A percentile compares a stretch with the other conserved stretches of the same genome.
phyloP scores from a whole-genome alignment of 2,888 invertebrate genomes.

The Chironomus tentans region DNA sequence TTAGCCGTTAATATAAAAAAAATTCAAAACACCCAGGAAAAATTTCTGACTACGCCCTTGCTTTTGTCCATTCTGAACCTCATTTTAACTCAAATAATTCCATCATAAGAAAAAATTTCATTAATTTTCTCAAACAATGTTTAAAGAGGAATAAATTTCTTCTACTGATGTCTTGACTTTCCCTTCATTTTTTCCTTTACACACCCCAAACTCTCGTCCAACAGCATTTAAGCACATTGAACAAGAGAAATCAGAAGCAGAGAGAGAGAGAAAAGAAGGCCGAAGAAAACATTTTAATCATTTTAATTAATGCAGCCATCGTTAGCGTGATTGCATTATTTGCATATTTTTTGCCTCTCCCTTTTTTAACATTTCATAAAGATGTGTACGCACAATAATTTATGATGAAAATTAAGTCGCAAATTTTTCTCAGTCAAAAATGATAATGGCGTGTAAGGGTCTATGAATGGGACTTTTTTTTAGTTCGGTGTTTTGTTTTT shows the following conservation, averaged over 20 bases:
- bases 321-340: not conserved
- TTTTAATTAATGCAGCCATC: conserved; percentile 8
- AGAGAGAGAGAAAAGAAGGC: not conserved
- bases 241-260: not conserved
- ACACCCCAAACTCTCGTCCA: not conserved
- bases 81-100: no score
- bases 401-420: no score
- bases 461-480: no score
- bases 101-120: no score
- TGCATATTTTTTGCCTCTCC: not conserved
- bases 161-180: not conserved
- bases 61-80: no score
- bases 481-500: no score
- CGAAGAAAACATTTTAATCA: not conserved
- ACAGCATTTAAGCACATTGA: not conserved
- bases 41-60: no score
- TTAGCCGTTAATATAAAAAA: no score
- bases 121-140: not conserved
- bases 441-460: no score
- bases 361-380: not conserved
- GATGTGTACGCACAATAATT: no score
- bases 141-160: not conserved
- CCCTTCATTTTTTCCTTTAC: not conserved
- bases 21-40: no score
- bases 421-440: no score